phyloP scores from a whole-genome alignment of 2,888 invertebrate genomes.

The Epinotia bilunana region DNA sequence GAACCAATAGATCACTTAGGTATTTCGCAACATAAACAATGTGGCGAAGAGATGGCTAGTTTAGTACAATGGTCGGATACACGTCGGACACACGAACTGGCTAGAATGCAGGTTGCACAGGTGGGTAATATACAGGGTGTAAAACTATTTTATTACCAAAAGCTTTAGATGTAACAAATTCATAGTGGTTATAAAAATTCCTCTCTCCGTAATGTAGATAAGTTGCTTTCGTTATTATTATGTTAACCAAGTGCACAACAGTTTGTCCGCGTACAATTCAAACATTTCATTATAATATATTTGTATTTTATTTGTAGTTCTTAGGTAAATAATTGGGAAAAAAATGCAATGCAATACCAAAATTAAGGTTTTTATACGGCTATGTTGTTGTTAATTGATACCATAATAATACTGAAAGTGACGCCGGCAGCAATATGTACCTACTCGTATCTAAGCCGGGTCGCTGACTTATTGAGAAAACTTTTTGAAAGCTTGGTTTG shows the following conservation, averaged over 20 bases:
- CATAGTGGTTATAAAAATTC: background rate
- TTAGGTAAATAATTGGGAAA: no score
- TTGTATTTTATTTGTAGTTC: no score
- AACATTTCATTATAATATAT: no score
- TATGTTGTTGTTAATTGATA: no score
- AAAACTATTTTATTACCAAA: conserved; percentile 1
- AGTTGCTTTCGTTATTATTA: background rate
- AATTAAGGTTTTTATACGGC: no score
- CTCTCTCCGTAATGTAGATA: background rate
- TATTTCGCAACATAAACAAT: conserved; percentile 55
- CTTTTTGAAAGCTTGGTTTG: no score
- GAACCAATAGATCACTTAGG: conserved; percentile 52
- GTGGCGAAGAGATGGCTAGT: conserved; percentile 37
- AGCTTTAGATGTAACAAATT: background rate
- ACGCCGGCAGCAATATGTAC: no score
- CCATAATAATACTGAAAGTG: no score
- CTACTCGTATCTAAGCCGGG: no score
- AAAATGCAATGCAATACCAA: no score
- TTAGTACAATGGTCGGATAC: conserved; percentile 50
- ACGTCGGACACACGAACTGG: conserved; percentile 57
- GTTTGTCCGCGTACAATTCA: background rate
- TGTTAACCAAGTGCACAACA: background rate
- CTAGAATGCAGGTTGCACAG: conserved; percentile 48
- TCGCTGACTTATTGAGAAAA: no score
- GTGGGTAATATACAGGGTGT: conserved; percentile 7